phyloP scores from a whole-genome alignment of 1,140 invertebrate species.

The Platyura marginata region DNA sequence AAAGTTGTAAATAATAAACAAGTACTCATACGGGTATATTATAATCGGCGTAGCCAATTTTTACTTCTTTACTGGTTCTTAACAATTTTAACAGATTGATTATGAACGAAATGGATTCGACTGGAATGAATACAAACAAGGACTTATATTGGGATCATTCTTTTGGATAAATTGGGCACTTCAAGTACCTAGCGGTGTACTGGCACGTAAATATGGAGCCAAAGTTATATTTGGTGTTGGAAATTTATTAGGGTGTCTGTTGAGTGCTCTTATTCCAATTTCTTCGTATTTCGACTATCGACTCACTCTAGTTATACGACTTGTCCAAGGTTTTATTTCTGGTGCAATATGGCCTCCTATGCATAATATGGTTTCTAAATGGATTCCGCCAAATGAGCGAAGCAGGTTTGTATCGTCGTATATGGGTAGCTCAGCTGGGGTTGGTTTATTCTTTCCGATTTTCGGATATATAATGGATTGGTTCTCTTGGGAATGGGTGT shows the following conservation, averaged over 20 bases:
- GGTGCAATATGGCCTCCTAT: constrained; percentile 67
- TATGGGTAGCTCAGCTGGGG: constrained; percentile 44
- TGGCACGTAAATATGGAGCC: constrained; percentile 48
- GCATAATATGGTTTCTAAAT: constrained; percentile 65
- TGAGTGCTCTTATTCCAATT: constrained; percentile 49
- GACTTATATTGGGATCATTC: constrained; percentile 47
- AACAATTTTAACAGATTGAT: background rate
- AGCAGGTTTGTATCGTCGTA: constrained; percentile 54
- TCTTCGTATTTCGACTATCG: constrained; percentile 41
- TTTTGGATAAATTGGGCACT: constrained; percentile 55
- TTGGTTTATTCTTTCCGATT: constrained; percentile 45
- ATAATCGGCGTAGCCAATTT: too few relatives aligned
- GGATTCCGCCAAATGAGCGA: constrained; percentile 65
- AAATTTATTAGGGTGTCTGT: constrained; percentile 45
- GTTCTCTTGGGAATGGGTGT: constrained; percentile 56
- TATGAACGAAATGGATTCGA: constrained; percentile 3
- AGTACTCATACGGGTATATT: too few relatives aligned
- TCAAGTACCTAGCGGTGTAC: constrained; percentile 53
- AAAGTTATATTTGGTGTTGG: constrained; percentile 49
- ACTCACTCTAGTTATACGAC: constrained; percentile 45
- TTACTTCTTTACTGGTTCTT: too few relatives aligned
- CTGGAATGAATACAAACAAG: constrained; percentile 51
- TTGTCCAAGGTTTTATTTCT: constrained; percentile 25
- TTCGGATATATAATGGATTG: constrained; percentile 43
- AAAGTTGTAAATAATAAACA: background rate